Conservation (phyloP, 2,113 vertebrate species). For the Pycnonotus jocosus region DNA sequence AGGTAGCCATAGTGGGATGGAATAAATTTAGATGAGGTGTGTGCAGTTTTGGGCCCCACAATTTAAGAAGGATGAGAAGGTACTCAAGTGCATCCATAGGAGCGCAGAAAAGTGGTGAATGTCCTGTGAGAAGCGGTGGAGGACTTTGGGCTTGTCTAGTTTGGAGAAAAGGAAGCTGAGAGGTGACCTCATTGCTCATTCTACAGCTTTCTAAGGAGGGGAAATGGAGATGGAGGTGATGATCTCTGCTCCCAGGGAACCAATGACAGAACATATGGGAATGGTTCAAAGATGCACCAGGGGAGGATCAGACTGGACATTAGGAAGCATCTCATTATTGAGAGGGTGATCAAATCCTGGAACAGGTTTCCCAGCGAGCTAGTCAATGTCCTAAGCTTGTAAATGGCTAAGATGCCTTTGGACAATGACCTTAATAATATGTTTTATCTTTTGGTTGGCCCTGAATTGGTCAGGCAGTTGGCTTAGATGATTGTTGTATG, state of each 20-base stretch:
- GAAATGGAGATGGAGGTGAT: not conserved
- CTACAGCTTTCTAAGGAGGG: not conserved
- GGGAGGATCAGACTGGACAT: not conserved
- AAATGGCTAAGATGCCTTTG: not conserved
- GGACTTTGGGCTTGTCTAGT: not conserved
- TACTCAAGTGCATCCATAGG: not conserved
- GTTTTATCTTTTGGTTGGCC: not conserved
- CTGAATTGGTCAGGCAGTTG: not conserved
- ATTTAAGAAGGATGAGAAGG: not conserved
- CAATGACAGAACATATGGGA: not conserved
- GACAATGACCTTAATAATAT: not conserved
- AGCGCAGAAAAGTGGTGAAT: not conserved
- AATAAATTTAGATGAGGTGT: not conserved
- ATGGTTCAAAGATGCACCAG: not conserved
- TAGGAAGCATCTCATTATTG: not conserved
- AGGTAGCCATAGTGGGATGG: fast-evolving
- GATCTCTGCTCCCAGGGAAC: not conserved
- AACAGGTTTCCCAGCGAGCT: not conserved
- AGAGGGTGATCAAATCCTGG: not conserved
- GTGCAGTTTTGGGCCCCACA: not conserved
- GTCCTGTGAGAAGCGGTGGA: not conserved
- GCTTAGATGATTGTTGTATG: not conserved
- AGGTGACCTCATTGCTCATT: not conserved
- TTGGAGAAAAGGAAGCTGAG: not conserved
- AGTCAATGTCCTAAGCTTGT: not conserved